These are phyloP conservation scores for Bombus sibiricus DNA, from an alignment of 1,140 invertebrate species.

Conservation along the genomic window DNA sequence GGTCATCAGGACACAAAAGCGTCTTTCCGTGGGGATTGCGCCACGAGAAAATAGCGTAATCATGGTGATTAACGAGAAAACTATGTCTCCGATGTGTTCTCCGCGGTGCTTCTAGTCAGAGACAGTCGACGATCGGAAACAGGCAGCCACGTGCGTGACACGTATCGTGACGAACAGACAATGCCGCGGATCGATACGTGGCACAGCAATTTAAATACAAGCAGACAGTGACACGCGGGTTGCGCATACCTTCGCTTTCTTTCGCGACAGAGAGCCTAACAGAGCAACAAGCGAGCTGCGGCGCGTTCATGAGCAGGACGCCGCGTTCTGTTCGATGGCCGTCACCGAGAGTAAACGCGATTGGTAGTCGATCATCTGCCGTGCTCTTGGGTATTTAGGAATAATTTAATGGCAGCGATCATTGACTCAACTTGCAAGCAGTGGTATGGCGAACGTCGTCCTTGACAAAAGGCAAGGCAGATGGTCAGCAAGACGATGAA, in stretches of 20 bases:
- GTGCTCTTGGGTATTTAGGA: conserved; percentile 58
- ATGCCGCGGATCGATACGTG: conserved; percentile 27
- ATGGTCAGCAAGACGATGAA: conserved; percentile 67
- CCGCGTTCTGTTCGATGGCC: not conserved
- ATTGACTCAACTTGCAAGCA: conserved; percentile 65
- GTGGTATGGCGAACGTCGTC: conserved; percentile 63
- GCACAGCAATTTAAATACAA: conserved; percentile 27
- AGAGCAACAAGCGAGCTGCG: not conserved
- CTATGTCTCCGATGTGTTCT: conserved; percentile 38
- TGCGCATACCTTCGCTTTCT: conserved; percentile 30
- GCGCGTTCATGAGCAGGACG: not conserved
- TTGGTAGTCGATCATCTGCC: conserved; percentile 4
- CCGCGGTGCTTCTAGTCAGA: conserved; percentile 41
- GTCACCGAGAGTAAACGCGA: conserved; percentile 16
- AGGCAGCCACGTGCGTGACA: conserved; percentile 39
- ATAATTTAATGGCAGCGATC: conserved; percentile 65
- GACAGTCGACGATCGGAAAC: conserved; percentile 51
- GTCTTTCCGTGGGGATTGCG: conserved; percentile 58
- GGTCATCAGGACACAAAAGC: conserved; percentile 59
- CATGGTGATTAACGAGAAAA: conserved; percentile 71
- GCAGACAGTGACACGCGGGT: conserved; percentile 14
- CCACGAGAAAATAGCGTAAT: conserved; percentile 66
- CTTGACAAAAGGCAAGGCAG: conserved; percentile 72
- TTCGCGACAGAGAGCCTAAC: not conserved
- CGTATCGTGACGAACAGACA: conserved; percentile 31